These are phyloP conservation scores for Emydocephalus ijimae DNA, from an alignment of 2,113 vertebrate species.

Conservation along the genomic window DNA sequence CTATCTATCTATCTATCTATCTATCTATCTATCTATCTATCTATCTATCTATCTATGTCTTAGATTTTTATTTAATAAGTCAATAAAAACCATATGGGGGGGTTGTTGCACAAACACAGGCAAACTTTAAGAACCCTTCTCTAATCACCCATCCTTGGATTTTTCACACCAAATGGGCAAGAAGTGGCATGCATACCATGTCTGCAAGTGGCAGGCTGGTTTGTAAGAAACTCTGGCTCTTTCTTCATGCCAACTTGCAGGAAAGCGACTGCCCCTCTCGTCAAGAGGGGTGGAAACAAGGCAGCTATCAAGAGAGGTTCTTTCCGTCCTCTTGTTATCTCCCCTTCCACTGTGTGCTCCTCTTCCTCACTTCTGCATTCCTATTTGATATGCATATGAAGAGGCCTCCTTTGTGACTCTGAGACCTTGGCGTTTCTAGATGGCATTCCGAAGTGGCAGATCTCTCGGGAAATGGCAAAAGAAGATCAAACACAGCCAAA, in stretches of 20 bases:
- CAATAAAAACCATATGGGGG: background rate
- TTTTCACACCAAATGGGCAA: background rate
- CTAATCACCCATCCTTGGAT: background rate
- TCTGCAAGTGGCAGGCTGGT: background rate
- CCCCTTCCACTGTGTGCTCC: no score
- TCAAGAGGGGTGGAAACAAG: background rate
- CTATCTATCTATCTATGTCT: no score
- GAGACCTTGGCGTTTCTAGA: background rate
- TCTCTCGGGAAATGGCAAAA: background rate
- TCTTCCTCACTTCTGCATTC: background rate
- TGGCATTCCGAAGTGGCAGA: background rate
- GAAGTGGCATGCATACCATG: background rate
- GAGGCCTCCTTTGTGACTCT: background rate
- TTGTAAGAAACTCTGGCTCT: background rate
- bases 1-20: no score
- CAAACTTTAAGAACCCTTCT: background rate
- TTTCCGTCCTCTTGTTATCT: background rate
- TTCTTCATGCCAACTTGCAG: background rate
- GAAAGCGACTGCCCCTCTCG: background rate
- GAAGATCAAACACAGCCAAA: background rate
- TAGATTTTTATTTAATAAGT: background rate
- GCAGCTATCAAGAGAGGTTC: background rate
- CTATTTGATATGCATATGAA: conserved; percentile 1
- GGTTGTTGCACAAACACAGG: background rate
- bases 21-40: no score